Percentiles rank a stretch among this genome's conserved stretches.
phyloP scores from a whole-genome alignment of 1,140 invertebrate genomes.

The Calliphora vicina region DNA sequence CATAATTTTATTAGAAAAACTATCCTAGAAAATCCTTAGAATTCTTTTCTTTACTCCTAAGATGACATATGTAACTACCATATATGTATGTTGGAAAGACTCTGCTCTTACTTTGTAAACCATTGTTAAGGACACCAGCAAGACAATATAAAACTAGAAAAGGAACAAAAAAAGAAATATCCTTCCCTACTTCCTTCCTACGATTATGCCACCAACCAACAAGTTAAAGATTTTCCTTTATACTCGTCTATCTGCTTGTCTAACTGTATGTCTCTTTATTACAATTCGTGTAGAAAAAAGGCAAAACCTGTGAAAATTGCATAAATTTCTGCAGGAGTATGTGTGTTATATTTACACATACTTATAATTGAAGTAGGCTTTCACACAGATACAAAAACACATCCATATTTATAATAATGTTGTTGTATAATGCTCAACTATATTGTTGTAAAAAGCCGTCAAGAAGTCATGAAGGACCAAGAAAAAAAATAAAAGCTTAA shows the following conservation, averaged over 20 bases:
- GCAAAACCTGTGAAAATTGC: conserved; percentile 8
- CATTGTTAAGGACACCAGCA: neutral
- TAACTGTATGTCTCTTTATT: too few relatives aligned
- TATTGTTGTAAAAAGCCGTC: conserved; percentile 13
- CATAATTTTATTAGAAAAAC: conserved; percentile 23
- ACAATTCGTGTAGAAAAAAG: neutral
- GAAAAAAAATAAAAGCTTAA: neutral
- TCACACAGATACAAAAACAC: neutral
- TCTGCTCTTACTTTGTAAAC: neutral
- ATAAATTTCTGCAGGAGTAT: neutral
- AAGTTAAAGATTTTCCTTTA: neutral
- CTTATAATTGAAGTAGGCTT: conserved; percentile 29
- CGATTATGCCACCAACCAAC: neutral
- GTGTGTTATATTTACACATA: conserved; percentile 16
- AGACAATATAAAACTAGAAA: neutral
- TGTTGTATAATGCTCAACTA: neutral
- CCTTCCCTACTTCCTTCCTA: neutral
- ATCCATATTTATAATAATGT: neutral
- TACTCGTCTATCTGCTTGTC: too few relatives aligned
- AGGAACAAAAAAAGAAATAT: neutral
- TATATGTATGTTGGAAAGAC: neutral
- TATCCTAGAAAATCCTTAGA: conserved; percentile 29
- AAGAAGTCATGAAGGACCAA: conserved; percentile 1
- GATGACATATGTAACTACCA: conserved; percentile 1
- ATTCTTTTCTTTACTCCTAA: neutral